phyloP scores from a whole-genome alignment of 2,797 vertebrate genomes.

The Urosaurus nigricauda region DNA sequence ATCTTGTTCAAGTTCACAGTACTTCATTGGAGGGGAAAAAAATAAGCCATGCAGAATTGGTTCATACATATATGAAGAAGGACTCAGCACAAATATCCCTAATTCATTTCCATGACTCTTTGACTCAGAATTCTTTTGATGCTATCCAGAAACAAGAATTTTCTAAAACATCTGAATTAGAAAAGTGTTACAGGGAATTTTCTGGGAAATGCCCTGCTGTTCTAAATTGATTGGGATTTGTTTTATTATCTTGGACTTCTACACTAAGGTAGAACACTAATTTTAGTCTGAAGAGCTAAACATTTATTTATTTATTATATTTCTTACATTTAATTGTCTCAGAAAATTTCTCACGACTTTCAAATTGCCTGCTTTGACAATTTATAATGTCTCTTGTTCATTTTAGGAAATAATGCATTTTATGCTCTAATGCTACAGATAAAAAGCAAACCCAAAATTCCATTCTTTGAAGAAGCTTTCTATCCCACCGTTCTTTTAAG shows the following conservation, averaged over 20 bases:
- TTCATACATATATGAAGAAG: background rate
- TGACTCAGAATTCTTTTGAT: background rate
- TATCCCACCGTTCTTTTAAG: background rate
- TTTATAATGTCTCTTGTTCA: background rate
- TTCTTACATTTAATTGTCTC: background rate
- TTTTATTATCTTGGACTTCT: too few relatives aligned
- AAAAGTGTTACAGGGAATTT: background rate
- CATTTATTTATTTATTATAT: background rate
- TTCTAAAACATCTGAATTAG: background rate
- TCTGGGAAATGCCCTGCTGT: background rate
- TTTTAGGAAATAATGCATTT: constrained; percentile 10
- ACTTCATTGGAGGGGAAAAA: background rate
- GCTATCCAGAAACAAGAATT: background rate
- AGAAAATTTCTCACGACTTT: background rate
- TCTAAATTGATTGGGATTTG: background rate
- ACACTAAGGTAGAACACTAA: background rate
- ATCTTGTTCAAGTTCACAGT: constrained; percentile 15
- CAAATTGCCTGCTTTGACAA: background rate
- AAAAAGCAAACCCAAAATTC: background rate
- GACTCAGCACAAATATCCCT: background rate
- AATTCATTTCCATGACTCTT: background rate
- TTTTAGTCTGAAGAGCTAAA: background rate
- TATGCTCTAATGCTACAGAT: background rate
- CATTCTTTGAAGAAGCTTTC: background rate
- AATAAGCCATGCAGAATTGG: background rate